Base-by-base conservation (phyloP, 2,888 invertebrate species). In the Prosopocoilus inquinatus region DNA sequence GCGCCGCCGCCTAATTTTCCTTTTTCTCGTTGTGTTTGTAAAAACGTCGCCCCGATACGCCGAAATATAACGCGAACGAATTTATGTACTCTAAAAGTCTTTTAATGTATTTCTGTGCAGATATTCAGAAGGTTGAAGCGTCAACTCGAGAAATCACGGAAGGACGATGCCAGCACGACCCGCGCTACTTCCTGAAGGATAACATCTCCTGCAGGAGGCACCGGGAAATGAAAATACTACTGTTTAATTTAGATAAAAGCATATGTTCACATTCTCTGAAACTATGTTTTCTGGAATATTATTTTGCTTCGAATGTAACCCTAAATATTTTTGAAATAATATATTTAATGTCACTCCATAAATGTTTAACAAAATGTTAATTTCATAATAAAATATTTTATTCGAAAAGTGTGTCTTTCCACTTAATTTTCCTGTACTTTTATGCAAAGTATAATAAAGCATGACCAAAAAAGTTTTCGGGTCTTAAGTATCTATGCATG, bases 231-330 rank as follows among this genome's bases (percentile, higher is more conserved):
- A 80, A 80, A 80, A 79, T 79, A 79, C 77, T 78, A 77, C 77
- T 77, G 79, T 80, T 80, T 80, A 79, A 80, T 80, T 80, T 80
- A 80, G 80, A 80, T 80, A 80, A 80, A 80, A 79, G 79, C 79
- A 78, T 79, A 78, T 79, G 78, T 79, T 76, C 64, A 61, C 63
- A 57, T 56, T 61, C 60, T 63, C 56, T 58, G 61, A 62, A 60
- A 60, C 64, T 65, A 61, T 64, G 50, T 55, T 54, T 51, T 48
- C 57, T 52, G 51, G 52, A 55, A 59, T 53, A 51, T 60, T 58
- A 54, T 47, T 45, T 41, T 16, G 41, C 12, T 16, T 41, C 41
- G 41, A 41, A 41, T 9, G 11, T 20, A 45, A 7, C 3, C 32
- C 8, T n/a, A n/a, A n/a, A n/a, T 9, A 9, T 13, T 16, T 41